Evolutionary conservation across 1,140 invertebrate species (phyloP).

Genomic region (Papilio polyxenes): DNA sequence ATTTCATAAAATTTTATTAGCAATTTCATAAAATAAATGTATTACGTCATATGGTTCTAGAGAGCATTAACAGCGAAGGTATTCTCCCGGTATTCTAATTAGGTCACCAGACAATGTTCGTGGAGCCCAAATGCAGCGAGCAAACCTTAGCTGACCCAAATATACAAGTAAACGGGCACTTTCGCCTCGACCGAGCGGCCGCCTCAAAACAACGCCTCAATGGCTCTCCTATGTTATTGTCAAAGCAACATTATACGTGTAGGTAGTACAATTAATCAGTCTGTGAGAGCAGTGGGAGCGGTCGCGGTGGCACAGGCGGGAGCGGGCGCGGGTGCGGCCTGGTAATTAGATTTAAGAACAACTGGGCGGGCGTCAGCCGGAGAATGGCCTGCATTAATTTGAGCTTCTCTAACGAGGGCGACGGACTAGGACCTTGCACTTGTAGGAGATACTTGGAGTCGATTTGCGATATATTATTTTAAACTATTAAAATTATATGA

Average conservation of each 20-base stretch:
- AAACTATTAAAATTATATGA: neutral
- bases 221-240: constrained; percentile 39
- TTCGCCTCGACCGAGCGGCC: constrained; percentile 28
- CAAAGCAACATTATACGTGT: constrained; percentile 38
- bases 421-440: constrained; percentile 70
- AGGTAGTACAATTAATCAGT: constrained; percentile 69
- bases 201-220: constrained; percentile 38
- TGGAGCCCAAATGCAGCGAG: constrained; percentile 6
- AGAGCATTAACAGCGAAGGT: constrained; percentile 5
- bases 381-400: constrained; percentile 80
- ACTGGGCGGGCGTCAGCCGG: constrained; percentile 73
- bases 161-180: constrained; percentile 35
- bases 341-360: constrained; percentile 81
- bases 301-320: constrained; percentile 39
- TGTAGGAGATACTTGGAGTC: constrained; percentile 54
- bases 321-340: constrained; percentile 49
- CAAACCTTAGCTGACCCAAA: constrained; percentile 36
- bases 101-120: constrained; percentile 34
- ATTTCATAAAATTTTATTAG: neutral
- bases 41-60: neutral
- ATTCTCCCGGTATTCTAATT: constrained; percentile 35
- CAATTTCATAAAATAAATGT: neutral
- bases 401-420: constrained; percentile 79
- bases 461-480: constrained; percentile 36
- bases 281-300: constrained; percentile 54